Conservation (phyloP, 1,140 invertebrate species). For the Bombus confusus region DNA sequence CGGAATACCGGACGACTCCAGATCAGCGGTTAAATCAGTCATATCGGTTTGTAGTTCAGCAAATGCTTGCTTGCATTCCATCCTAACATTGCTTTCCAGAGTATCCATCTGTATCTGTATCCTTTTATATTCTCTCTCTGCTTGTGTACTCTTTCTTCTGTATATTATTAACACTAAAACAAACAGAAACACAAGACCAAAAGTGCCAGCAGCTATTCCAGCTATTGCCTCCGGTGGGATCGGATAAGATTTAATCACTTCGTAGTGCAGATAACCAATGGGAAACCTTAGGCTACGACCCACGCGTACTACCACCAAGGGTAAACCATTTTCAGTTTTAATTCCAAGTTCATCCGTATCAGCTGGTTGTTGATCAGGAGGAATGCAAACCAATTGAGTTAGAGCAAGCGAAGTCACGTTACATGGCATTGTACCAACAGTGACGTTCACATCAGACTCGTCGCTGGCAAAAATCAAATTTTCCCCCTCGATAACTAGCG, state of each 20-base stretch:
- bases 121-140: conserved; percentile 97
- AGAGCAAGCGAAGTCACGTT: conserved; percentile 96
- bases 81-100: conserved; percentile 98
- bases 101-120: conserved; percentile 99
- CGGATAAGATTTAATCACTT: conserved; percentile 91
- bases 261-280: conserved; percentile 94
- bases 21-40: conserved; percentile 97
- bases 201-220: conserved; percentile 91
- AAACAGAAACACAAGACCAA: conserved; percentile 92
- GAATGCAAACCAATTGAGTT: conserved; percentile 94
- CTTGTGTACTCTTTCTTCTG: conserved; percentile 95
- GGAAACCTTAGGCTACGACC: conserved; percentile 93
- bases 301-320: conserved; percentile 94
- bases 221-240: conserved; percentile 94
- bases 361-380: conserved; percentile 92
- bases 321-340: conserved; percentile 89
- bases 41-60: conserved; percentile 99
- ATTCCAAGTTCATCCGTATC: conserved; percentile 93
- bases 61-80: conserved; percentile 99
- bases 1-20: conserved; percentile 97
- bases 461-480: conserved; percentile 95
- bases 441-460: conserved; percentile 96
- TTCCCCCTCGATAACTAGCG: conserved; percentile 97
- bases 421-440: conserved; percentile 93
- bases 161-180: conserved; percentile 94